Evolutionary conservation across 2,888 invertebrate species (phyloP), one percentile per base, ranked within the genome.

Genomic region (Andrena flavipes): DNA sequence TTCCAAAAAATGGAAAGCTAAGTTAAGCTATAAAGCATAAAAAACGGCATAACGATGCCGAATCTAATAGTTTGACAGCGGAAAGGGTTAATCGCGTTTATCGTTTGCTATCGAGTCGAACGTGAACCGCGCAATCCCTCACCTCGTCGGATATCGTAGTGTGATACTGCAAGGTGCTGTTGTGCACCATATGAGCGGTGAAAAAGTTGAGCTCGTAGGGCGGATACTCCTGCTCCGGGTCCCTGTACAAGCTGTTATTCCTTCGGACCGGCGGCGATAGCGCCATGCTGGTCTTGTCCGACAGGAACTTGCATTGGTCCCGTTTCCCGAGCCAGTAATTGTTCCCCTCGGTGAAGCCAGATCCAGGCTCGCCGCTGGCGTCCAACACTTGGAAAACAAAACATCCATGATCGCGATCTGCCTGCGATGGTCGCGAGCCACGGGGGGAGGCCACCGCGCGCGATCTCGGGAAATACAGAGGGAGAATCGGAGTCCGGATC

Each of bases 291-390:
- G 76, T 85, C 0, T 76, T 89, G 63, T 94, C 93, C 0, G 84
- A 81, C 0, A 95, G 91, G 1, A 95, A 95, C 2, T 91, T 84
- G 87, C 96, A 96, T 20, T 95, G 95, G 54, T 92, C 92, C 56
- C 93, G 94, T 29, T 94, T 94, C 13, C 96, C 96, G 49, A 96
- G 86, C 96, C 96, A 96, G 69, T 94, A 95, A 91, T 95, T 96
- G 82, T 96, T 95, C 0, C 96, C 96, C 84, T 95, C 95, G 0
- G 95, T 89, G 88, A 96, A 96, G 2, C 95, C 95, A 0, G 95
- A 88, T 0, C 93, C 94, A 3, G 95, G 95, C 16, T 91, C 91
- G 13, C 96, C 96, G 71, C 95, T 96, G 3, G 95, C 94, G 90
- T 96, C 96, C 59, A 96, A 89, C 86, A 95, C 96, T 94, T 85